Evolutionary conservation across 2,797 vertebrate genomes (phyloP).

Genomic region (Mallotus villosus): DNA sequence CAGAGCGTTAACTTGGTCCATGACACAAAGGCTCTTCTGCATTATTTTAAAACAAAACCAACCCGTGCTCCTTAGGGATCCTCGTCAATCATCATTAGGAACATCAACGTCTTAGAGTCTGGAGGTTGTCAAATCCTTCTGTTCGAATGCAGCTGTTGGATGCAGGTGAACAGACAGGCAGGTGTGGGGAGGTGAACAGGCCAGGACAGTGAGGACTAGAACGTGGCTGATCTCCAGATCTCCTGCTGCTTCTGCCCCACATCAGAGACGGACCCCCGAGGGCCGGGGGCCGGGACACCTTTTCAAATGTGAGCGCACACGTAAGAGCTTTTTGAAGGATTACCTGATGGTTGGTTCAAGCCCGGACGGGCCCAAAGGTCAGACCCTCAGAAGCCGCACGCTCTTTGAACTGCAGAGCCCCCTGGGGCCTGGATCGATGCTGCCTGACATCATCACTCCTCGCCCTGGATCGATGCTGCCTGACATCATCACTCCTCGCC

Average conservation of each 20-base stretch:
- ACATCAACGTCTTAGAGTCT: background rate
- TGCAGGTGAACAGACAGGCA: background rate
- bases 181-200: conserved; percentile 29
- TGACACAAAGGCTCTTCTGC: background rate
- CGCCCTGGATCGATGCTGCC: too few relatives aligned
- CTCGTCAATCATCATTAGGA: background rate
- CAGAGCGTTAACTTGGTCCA: conserved; percentile 2
- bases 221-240: background rate
- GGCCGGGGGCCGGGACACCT: conserved; percentile 52
- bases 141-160: background rate
- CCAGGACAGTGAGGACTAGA: conserved; percentile 6
- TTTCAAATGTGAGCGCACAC: conserved; percentile 68
- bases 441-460: conserved; percentile 73
- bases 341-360: conserved; percentile 60
- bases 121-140: background rate
- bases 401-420: conserved; percentile 67
- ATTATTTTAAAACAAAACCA: background rate
- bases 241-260: conserved; percentile 42
- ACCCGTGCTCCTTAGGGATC: background rate
- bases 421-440: conserved; percentile 61
- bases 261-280: conserved; percentile 68
- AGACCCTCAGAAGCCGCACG: conserved; percentile 61
- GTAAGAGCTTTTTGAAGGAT: conserved; percentile 71
- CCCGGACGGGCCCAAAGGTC: conserved; percentile 68
- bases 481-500: conserved; percentile 42